Base-by-base conservation (phyloP, 2,113 vertebrate species). In the Muscicapa adusta region DNA sequence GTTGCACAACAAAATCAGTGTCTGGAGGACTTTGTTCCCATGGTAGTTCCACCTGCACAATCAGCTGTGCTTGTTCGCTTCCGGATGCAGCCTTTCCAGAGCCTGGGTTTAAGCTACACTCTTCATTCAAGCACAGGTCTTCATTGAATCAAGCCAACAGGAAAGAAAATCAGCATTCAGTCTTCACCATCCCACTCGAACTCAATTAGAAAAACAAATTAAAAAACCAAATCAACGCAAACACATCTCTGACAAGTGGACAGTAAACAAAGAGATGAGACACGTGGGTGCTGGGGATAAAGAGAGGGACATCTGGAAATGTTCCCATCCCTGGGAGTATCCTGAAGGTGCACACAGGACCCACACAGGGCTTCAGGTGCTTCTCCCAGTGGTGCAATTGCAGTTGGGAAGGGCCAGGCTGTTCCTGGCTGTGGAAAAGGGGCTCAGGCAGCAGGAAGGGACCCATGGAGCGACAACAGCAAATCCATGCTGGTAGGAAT, bases 81-180 rank as follows among this genome's bases (percentile, higher is more conserved):
- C 99, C 98, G 98, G 99, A 98, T 99, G 98, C 97, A 98, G 98
- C 98, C 98, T 95, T 94, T 99, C 99, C 99, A 95, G 95, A 97
- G 61, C 88, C 94, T 93, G 98, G 98, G 65, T 98, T 99, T 99
- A 97, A 98, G 98, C 98, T 98, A 78, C 98, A 99, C 99, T 99
- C 98, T 99, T 99, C 99, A 99, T 99, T 99, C 98, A 98, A 99
- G 99, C 98, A 97, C 98, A 97, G 96, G 93, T 92, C 83, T 72
- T 95, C 96, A 95, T 89, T 95, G 83, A 62, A 89, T 92, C 88
- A 54, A 96, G 53, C 12, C 34, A 96, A 95, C 81, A 92, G 85
- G 88, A 91, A 96, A 93, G 61, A 97, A 97, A 98, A 98, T 98
- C 97, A 93, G 98, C 98, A 85, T 93, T 97, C 98, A 96, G 95